Conservation (phyloP, 2,888 invertebrate species). For the Melipona bicolor region DNA sequence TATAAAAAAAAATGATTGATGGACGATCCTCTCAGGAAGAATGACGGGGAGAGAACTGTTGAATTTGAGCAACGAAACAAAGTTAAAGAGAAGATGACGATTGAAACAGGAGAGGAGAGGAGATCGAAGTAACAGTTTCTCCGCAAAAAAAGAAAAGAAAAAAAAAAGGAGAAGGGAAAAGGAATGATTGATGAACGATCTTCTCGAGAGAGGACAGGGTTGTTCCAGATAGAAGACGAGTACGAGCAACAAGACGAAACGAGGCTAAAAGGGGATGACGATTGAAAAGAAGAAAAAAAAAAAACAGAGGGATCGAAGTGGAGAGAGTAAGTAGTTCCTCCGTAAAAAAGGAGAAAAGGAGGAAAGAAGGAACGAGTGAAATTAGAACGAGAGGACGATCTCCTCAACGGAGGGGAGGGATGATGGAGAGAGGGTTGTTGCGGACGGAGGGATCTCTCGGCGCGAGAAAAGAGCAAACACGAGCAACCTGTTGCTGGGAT, state of each 20-base stretch:
- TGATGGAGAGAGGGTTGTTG: not conserved
- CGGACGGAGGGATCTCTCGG: conserved; percentile 40
- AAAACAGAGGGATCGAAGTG: not conserved
- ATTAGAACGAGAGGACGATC: not conserved
- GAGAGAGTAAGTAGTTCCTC: too few relatives aligned
- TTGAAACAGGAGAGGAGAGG: not conserved
- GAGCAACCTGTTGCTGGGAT: conserved; percentile 74
- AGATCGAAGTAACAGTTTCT: too few relatives aligned
- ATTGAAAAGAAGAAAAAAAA: too few relatives aligned
- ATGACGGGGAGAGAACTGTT: too few relatives aligned
- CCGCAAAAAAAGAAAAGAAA: too few relatives aligned
- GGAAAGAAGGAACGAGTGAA: not conserved
- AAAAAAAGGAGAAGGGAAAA: too few relatives aligned
- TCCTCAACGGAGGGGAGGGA: not conserved
- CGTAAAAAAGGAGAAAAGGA: not conserved
- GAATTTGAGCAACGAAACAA: too few relatives aligned
- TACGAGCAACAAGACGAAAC: too few relatives aligned
- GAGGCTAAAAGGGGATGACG: too few relatives aligned
- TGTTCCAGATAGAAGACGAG: too few relatives aligned
- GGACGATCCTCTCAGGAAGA: too few relatives aligned
- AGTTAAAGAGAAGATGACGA: not conserved
- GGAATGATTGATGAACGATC: not conserved
- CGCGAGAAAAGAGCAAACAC: conserved; percentile 66
- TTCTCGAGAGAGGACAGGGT: too few relatives aligned
- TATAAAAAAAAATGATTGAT: not conserved